Evolutionary conservation across 2,113 vertebrate species (phyloP).

Genomic region (Elephas maximus): DNA sequence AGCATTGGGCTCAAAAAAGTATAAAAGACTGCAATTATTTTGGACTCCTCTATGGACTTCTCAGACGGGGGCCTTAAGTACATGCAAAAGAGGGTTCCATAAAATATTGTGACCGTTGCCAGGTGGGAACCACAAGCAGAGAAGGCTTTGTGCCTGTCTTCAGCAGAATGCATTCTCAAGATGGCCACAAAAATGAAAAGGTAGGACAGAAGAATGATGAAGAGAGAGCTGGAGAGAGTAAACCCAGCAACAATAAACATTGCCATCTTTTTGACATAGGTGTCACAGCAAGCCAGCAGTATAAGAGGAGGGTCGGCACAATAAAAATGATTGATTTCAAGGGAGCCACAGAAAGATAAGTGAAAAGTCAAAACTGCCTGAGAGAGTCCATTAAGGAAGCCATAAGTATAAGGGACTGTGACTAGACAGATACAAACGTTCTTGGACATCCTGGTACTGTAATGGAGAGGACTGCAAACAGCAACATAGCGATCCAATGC

Average conservation of each 20-base stretch:
- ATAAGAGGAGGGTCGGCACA: constrained; percentile 80
- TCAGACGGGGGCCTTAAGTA: constrained; percentile 61
- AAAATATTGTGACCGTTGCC: constrained; percentile 65
- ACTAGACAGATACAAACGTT: constrained; percentile 40
- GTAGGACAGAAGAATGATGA: constrained; percentile 70
- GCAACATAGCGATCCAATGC: constrained; percentile 77
- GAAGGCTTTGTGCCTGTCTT: constrained; percentile 73
- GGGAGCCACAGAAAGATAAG: constrained; percentile 74
- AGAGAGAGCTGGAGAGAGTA: constrained; percentile 67
- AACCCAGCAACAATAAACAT: constrained; percentile 68
- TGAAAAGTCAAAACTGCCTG: constrained; percentile 73
- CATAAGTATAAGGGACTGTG: constrained; percentile 12
- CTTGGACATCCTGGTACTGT: constrained; percentile 73
- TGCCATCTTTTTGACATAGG: constrained; percentile 18
- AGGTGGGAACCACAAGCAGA: constrained; percentile 77
- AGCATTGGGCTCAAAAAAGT: constrained; percentile 75
- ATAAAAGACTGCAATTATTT: constrained; percentile 75
- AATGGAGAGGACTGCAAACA: constrained; percentile 79
- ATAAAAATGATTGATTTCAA: constrained; percentile 80
- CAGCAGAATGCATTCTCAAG: constrained; percentile 52
- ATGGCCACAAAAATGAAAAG: constrained; percentile 41
- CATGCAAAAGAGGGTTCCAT: constrained; percentile 75
- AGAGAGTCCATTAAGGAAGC: constrained; percentile 69
- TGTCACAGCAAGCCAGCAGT: constrained; percentile 71
- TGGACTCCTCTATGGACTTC: constrained; percentile 58